Evolutionary conservation across 2,113 vertebrate genomes (phyloP), one percentile per base, ranked within the genome.

Genomic region (Poecile atricapillus): DNA sequence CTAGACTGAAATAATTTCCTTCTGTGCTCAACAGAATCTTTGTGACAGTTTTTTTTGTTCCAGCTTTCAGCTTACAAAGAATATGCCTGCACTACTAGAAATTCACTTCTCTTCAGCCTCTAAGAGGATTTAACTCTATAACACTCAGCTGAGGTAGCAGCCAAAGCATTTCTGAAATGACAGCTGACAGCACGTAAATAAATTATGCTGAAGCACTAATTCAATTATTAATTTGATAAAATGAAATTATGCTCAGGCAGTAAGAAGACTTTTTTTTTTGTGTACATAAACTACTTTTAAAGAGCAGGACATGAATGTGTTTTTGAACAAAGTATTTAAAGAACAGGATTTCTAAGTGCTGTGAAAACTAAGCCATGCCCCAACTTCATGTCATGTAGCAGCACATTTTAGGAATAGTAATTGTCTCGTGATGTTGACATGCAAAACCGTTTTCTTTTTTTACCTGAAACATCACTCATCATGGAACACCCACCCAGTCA

Each of bases 341-440:
- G 31, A 87, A 30, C 3, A 12, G 23, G 10, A 49, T 79, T 93
- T 93, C 33, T 52, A 37, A 70, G 25, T 53, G 25, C 37, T 11
- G 15, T 55, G 58, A 58, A 63, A 64, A 59, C 7, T 11, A 31
- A 60, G 27, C 53, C 31, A 55, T 13, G 11, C 27, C 3, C 2
- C 20, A 46, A 1, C 22, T 76, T 27, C 0, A 0, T 49, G 37
- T 75, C 15, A 5, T 2, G 7, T 64, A 28, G n/a, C 6, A 28
- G n/a, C 6, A 39, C 63, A 10, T 37, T 76, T 49, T 43, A 60
- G 31, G 44, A 64, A 30, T 4, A 6, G 12, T 58, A 62, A 41
- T 53, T 55, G 46, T n/a, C 10, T 25, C 47, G 15, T 65, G 43
- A 53, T 37, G 47, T 31, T 43, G 75, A 28, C 46, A 37, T 60